Evolutionary conservation across 2,113 vertebrate species (phyloP).

Genomic region (Rutilus rutilus): DNA sequence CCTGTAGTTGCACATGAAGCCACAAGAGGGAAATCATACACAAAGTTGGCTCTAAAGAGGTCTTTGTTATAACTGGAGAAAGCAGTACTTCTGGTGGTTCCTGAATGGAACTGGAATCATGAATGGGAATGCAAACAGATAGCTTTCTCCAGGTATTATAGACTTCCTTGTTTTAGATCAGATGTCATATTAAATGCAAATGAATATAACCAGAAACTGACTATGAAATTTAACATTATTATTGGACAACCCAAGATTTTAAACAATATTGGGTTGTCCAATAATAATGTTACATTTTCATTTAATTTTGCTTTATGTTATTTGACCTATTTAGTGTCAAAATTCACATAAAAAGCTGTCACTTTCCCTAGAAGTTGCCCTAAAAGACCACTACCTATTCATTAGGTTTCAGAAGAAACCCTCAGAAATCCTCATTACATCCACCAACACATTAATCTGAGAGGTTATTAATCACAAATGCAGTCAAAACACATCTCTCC

Average conservation of each 20-base stretch:
- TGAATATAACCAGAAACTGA: background rate
- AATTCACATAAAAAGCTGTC: background rate
- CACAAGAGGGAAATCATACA: background rate
- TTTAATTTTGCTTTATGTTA: background rate
- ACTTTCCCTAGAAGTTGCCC: background rate
- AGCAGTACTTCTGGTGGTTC: background rate
- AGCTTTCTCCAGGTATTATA: background rate
- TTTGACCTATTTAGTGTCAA: background rate
- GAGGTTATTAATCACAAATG: background rate
- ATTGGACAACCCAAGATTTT: background rate
- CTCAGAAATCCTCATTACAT: background rate
- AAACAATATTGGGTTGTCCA: background rate
- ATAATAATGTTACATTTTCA: no score
- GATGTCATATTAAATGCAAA: background rate
- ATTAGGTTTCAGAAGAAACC: background rate
- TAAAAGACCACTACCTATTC: background rate
- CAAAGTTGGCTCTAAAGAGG: background rate
- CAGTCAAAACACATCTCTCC: conserved; percentile 16
- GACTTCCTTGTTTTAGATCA: background rate
- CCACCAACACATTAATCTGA: background rate
- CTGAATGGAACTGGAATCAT: background rate
- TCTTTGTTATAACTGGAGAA: background rate
- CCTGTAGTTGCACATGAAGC: background rate
- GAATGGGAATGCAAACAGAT: background rate
- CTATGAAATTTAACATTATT: no score